Evolutionary conservation across 2,888 invertebrate species (phyloP), one percentile per base, ranked within the genome.

Genomic region (Epistrophe eligans): DNA sequence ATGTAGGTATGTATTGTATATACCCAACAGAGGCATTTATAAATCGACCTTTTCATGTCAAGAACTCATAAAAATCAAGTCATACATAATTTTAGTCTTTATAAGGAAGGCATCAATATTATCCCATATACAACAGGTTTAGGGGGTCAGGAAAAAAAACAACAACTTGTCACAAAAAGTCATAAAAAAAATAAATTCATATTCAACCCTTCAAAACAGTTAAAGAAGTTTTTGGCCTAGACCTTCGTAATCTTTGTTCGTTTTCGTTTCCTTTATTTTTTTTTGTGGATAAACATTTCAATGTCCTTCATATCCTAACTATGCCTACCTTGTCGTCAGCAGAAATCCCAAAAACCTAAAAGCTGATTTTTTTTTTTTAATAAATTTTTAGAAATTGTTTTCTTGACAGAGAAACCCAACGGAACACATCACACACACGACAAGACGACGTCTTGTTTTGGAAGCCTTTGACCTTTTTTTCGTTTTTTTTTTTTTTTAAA

Each of bases 391-490:
- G 9, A 32, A 55, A 55, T n/a, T 55, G 15, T 55, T 45, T 28
- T 28, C 40, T 43, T 40, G 40, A 45, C 62, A 64, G n/a, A 9
- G n/a, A 32, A 28, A 32, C 11, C 4, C 4, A 32, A 13, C 10
- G 5, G 3, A 35, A n/a, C 4, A 5, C 15, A 8, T 15, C 32
- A 57, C 28, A n/a, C n/a, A 10, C 11, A 58, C 17, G n/a, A 48
- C 48, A 52, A 13, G 15, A 15, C 1, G 15, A 15, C 1, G 13
- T 28, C 13, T 62, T 62, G n/a, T 24, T 40, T 62, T 28, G 10
- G 10, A 28, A 28, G n/a, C 17, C 13, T 64, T 64, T 64, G 64
- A 64, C 28, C 43, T 43, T 62, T 48, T 64, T 48, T 48, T 24
- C 24, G 24, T 24, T 24, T 38, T 11, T 38, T 10, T 35, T 38